These are phyloP conservation scores for Daubentonia madagascariensis DNA, from an alignment of 2,113 vertebrate species.

Conservation along the genomic window DNA sequence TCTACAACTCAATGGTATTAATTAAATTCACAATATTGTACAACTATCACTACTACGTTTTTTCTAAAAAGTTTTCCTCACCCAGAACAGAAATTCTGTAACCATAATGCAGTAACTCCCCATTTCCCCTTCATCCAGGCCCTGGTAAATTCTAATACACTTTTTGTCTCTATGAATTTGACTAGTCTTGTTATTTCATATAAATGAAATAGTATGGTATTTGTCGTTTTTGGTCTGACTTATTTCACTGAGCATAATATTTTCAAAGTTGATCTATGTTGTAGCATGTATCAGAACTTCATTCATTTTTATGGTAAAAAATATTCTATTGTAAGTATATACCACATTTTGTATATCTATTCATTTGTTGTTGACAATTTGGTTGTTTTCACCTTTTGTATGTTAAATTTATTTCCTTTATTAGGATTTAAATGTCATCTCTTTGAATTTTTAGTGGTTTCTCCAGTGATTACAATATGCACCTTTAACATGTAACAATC, in stretches of 20 bases:
- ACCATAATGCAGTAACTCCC: background rate
- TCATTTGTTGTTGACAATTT: background rate
- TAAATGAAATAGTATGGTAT: background rate
- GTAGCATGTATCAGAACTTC: background rate
- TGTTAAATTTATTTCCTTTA: too few relatives aligned
- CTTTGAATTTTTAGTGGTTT: too few relatives aligned
- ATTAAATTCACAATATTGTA: background rate
- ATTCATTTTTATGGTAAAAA: background rate
- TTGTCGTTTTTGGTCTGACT: background rate
- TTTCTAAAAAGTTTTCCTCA: background rate
- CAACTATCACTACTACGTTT: background rate
- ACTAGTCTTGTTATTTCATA: background rate
- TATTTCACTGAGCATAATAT: background rate
- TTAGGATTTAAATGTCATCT: too few relatives aligned
- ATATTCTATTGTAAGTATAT: background rate
- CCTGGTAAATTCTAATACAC: background rate
- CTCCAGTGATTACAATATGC: too few relatives aligned
- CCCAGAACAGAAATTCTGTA: background rate
- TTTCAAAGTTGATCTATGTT: background rate
- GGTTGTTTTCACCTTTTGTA: background rate
- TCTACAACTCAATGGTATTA: background rate
- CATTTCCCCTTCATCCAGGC: fast-evolving
- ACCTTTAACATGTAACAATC: too few relatives aligned
- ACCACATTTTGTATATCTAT: background rate
- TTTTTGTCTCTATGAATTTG: background rate